Evolutionary conservation across 1,140 invertebrate species (phyloP), one percentile per base, ranked within the genome.

Genomic region (Mamestra configurata): DNA sequence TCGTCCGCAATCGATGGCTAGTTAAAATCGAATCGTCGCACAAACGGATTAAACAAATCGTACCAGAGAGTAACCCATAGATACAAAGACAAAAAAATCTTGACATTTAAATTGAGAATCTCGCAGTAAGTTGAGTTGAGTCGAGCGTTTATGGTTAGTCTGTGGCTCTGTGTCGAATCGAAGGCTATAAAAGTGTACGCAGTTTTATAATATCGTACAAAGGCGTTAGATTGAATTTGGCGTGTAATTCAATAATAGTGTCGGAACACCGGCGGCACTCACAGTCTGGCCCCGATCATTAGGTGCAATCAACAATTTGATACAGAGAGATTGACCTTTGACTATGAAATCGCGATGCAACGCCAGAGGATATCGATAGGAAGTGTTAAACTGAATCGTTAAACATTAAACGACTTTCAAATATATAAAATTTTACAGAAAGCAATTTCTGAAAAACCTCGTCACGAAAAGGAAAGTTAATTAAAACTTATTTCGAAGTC

Each of bases 191-290:
- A 92, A 87, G 75, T 86, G 81, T 87, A 86, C 81, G 82, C 68
- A 84, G 79, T 84, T 82, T 81, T 83, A 83, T 89, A 79, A 83
- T 75, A 59, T 79, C 85, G 85, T 78, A 86, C 82, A 85, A 89
- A 89, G 87, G 88, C 84, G 86, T 89, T 92, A 88, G 82, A 90
- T 88, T 82, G 83, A 88, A 88, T 91, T 85, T 76, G 80, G 86
- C 90, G 89, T 93, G 86, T 90, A 93, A 93, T 93, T 90, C 81
- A 93, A 92, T 93, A 94, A 93, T 91, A 82, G 85, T 86, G 84
- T 90, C 87, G 85, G 89, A 92, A 94, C 87, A 93, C 91, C 90
- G 84, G 91, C 93, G 90, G 91, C 93, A 92, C 88, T 90, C 89
- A 89, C 86, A 86, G 86, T 85, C 85, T 82, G 78, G 79, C 84